Evolutionary conservation across 2,888 invertebrate species (phyloP).

Genomic region (Idaea straminata): DNA sequence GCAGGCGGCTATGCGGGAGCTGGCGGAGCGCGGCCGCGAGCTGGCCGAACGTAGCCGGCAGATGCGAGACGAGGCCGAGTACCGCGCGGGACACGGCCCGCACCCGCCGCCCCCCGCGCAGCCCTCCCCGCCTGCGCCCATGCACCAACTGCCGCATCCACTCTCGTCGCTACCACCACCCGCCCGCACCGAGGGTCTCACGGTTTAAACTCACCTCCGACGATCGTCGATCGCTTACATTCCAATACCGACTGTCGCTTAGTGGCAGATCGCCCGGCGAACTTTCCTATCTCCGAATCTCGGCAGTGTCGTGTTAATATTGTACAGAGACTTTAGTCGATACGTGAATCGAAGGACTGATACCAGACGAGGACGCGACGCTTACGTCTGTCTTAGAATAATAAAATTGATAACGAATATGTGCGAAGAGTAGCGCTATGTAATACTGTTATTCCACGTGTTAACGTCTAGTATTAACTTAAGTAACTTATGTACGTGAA

Average conservation of each 20-base stretch:
- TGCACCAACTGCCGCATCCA: constrained; percentile 69
- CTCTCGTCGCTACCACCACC: constrained; percentile 82
- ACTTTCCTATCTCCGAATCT: constrained; percentile 29
- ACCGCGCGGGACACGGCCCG: constrained; percentile 65
- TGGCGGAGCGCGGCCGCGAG: constrained; percentile 78
- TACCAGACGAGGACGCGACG: constrained; percentile 44
- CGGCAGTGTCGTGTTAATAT: constrained; percentile 54
- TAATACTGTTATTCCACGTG: constrained; percentile 73
- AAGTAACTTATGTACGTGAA: constrained; percentile 71
- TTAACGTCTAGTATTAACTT: constrained; percentile 72
- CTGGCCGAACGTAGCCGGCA: constrained; percentile 75
- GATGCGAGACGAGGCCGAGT: constrained; percentile 71
- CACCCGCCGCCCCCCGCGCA: constrained; percentile 67
- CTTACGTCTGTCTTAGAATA: constrained; percentile 52
- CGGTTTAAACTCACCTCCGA: constrained; percentile 76
- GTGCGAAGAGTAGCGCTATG: constrained; percentile 68
- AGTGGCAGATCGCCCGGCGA: constrained; percentile 32
- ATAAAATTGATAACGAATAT: constrained; percentile 29
- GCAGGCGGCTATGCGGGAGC: constrained; percentile 74
- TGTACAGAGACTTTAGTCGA: constrained; percentile 63
- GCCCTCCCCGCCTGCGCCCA: constrained; percentile 77
- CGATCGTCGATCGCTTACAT: constrained; percentile 48
- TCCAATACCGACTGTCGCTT: constrained; percentile 45
- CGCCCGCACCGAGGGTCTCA: constrained; percentile 85
- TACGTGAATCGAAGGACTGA: constrained; percentile 53